Evolutionary conservation across 2,113 vertebrate genomes (phyloP).

Genomic region (Tiliqua scincoides): DNA sequence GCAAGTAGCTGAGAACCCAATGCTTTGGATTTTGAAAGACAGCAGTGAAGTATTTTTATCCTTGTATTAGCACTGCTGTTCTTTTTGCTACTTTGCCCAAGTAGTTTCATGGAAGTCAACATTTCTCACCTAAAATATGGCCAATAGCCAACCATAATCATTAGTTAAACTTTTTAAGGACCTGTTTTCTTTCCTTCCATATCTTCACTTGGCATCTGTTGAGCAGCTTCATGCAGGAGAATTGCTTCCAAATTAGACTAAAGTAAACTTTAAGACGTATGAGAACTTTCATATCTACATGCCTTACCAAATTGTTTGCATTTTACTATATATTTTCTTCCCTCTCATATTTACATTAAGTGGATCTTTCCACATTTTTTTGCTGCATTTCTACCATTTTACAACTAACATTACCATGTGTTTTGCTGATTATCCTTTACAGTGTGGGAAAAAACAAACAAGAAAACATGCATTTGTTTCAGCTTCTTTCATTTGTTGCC

Average conservation of each 20-base stretch:
- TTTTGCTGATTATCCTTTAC: slow-evolving; percentile 34
- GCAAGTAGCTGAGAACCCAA: slow-evolving; percentile 28
- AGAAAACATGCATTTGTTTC: slow-evolving; percentile 24
- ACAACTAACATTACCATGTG: not conserved
- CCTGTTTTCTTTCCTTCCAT: slow-evolving; percentile 27
- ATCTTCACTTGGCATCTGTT: not conserved
- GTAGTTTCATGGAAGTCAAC: not conserved
- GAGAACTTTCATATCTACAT: slow-evolving; percentile 29
- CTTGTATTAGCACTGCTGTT: not conserved
- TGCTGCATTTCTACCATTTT: slow-evolving; percentile 18
- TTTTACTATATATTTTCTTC: slow-evolving; percentile 48
- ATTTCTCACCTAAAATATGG: not conserved
- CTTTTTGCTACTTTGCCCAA: not conserved
- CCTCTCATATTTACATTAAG: slow-evolving; percentile 20
- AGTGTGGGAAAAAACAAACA: too few relatives aligned
- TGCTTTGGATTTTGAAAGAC: slow-evolving; percentile 25
- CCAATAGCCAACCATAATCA: not conserved
- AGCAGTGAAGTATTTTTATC: slow-evolving; percentile 5
- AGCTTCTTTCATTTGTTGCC: slow-evolving; percentile 29
- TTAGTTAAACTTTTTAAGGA: not conserved
- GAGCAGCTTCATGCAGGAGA: slow-evolving; percentile 28
- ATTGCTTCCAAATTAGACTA: not conserved
- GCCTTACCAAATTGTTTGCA: slow-evolving; percentile 43
- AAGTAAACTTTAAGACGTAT: not conserved
- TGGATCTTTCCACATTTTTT: slow-evolving; percentile 13